Conservation (phyloP, 1,140 invertebrate species). For the Ladona fulva region DNA sequence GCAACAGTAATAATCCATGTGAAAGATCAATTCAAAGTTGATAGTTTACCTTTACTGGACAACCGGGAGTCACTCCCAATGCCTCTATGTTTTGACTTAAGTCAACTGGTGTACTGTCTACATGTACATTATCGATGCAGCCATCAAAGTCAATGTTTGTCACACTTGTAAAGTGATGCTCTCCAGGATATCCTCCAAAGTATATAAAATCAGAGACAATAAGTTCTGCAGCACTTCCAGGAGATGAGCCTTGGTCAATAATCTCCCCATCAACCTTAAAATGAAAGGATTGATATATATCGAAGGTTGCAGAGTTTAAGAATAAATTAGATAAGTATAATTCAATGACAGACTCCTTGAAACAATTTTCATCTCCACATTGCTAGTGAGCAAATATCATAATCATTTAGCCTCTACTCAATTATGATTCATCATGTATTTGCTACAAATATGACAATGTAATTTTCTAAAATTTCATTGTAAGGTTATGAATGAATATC, state of each 20-base stretch:
- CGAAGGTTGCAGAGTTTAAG: background rate
- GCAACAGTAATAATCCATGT: too few relatives aligned
- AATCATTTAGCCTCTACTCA: too few relatives aligned
- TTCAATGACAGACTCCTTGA: background rate
- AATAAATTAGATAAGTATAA: constrained; percentile 14
- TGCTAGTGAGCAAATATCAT: too few relatives aligned
- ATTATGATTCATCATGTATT: too few relatives aligned
- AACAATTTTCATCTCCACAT: background rate
- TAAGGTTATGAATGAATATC: too few relatives aligned
- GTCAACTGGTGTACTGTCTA: constrained; percentile 65
- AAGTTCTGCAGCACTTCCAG: constrained; percentile 40
- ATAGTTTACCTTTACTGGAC: constrained; percentile 61
- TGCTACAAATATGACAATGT: too few relatives aligned
- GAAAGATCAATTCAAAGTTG: background rate
- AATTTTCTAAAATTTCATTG: too few relatives aligned
- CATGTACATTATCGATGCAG: constrained; percentile 76
- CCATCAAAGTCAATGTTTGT: constrained; percentile 79
- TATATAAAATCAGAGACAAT: constrained; percentile 59
- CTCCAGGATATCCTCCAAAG: constrained; percentile 75
- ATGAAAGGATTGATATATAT: constrained; percentile 9
- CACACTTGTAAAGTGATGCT: constrained; percentile 54
- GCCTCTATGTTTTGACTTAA: constrained; percentile 67
- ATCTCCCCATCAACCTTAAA: constrained; percentile 28
- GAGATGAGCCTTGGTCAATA: constrained; percentile 32
- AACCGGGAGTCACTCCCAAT: constrained; percentile 73